A percentile compares a stretch with the other conserved stretches of the same genome.
Conservation (phyloP, 1,140 invertebrate genomes). For the Orius laevigatus region DNA sequence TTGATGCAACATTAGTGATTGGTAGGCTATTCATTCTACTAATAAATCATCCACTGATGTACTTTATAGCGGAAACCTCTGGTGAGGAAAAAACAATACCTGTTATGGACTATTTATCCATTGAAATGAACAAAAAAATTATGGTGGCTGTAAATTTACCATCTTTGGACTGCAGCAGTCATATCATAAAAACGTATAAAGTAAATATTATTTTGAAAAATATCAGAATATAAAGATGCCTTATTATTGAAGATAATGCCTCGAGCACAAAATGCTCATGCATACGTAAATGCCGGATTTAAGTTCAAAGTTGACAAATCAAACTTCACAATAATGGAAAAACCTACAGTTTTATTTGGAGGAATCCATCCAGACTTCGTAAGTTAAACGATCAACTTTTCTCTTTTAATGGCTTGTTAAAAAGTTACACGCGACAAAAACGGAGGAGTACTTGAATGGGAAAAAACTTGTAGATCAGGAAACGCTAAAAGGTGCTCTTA, state of each 20-base stretch:
- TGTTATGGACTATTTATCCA: constrained; percentile 37
- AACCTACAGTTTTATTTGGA: constrained; percentile 30
- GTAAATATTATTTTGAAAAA: constrained; percentile 38
- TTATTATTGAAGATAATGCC: constrained; percentile 13
- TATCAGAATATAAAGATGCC: background rate
- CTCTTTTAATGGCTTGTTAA: background rate
- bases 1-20: constrained; percentile 43
- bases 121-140: constrained; percentile 43
- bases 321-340: constrained; percentile 12
- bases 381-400: constrained; percentile 20
- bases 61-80: constrained; percentile 13
- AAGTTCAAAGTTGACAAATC: constrained; percentile 38
- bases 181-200: constrained; percentile 39
- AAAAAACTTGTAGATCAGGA: constrained; percentile 34
- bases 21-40: too few relatives aligned
- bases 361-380: constrained; percentile 52
- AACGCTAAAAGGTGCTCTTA: constrained; percentile 37
- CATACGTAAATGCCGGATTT: constrained; percentile 52
- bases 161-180: constrained; percentile 26
- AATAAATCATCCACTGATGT: too few relatives aligned
- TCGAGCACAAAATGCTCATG: constrained; percentile 61
- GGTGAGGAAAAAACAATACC: constrained; percentile 21
- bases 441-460: constrained; percentile 44
- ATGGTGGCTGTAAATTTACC: constrained; percentile 42
- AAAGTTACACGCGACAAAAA: constrained; percentile 42